Evolutionary conservation across 2,888 invertebrate species (phyloP), one percentile per base, ranked within the genome.

Genomic region (Stenodera caucasica): DNA sequence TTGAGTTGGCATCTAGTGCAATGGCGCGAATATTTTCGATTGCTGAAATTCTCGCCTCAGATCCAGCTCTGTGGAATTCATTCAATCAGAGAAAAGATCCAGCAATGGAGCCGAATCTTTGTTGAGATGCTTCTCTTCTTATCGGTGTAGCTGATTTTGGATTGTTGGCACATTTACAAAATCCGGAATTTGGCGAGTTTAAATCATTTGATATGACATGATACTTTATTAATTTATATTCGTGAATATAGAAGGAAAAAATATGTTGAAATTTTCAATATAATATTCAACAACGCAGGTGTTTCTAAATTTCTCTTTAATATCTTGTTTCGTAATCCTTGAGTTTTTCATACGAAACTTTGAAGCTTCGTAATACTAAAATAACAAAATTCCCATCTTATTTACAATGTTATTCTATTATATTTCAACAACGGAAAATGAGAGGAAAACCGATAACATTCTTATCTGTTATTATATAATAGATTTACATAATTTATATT

Each of bases 381-480:
- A 53, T 53, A 53, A 53, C 53, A 53, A 53, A 33, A 53, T 53
- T 53, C 53, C 18, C 53, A 53, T 53, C 53, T 53, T 53, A 53
- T 53, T 53, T 53, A 53, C 53, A 53, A 21, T 30, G 33, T 53
- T 53, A 53, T 53, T 53, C 53, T 53, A 53, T 53, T 53, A 53
- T 53, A 30, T 33, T 35, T 35, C 53, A 35, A 35, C 45, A 53
- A 33, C 18, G 35, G 26, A 33, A 53, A 53, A 32, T 53, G 23
- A 14, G 33, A 35, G 33, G 11, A 45, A 53, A 53, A 53, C 33
- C 53, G 53, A 53, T 53, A 53, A 53, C 33, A 35, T 29, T 30
- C 53, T 29, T 53, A 53, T 53, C 53, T 32, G 45, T 53, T 53
- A 35, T 53, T 53, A 53, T 32, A 23, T 32, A 53, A 53, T 35